A percentile compares a stretch with the other conserved stretches of the same genome.
Evolutionary conservation across 1,140 invertebrate species (phyloP).

Genomic region (Oedothorax gibbosus): DNA sequence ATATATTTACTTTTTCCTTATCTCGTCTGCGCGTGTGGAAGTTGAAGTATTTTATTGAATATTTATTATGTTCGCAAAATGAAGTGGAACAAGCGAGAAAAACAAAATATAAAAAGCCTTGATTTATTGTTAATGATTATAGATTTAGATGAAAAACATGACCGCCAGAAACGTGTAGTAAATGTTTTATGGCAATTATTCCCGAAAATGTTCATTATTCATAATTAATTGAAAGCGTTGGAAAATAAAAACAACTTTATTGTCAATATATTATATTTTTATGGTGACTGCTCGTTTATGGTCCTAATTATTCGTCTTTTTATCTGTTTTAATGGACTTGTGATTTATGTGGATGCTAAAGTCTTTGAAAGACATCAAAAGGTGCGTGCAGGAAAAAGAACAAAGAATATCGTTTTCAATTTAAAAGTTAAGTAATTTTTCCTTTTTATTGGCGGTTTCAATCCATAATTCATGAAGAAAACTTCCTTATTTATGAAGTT

Average conservation of each 20-base stretch:
- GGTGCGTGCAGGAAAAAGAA: not conserved
- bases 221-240: conserved; percentile 55
- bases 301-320: conserved; percentile 39
- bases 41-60: conserved; percentile 50
- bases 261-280: conserved; percentile 55
- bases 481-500: too few relatives aligned
- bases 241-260: conserved; percentile 58
- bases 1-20: conserved; percentile 9
- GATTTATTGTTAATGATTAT: conserved; percentile 61
- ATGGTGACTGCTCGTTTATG: conserved; percentile 26
- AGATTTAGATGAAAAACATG: conserved; percentile 60
- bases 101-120: conserved; percentile 16
- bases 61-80: conserved; percentile 52
- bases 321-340: conserved; percentile 43
- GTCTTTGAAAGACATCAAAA: conserved; percentile 24
- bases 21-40: not conserved
- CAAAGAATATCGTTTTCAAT: too few relatives aligned
- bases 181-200: conserved; percentile 61
- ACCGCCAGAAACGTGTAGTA: conserved; percentile 38
- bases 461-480: too few relatives aligned
- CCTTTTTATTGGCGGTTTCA: too few relatives aligned
- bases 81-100: conserved; percentile 46
- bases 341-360: conserved; percentile 51
- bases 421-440: too few relatives aligned
- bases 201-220: conserved; percentile 47